Conservation (phyloP, 2,888 invertebrate species). For the Lasioglossum zephyrum region DNA sequence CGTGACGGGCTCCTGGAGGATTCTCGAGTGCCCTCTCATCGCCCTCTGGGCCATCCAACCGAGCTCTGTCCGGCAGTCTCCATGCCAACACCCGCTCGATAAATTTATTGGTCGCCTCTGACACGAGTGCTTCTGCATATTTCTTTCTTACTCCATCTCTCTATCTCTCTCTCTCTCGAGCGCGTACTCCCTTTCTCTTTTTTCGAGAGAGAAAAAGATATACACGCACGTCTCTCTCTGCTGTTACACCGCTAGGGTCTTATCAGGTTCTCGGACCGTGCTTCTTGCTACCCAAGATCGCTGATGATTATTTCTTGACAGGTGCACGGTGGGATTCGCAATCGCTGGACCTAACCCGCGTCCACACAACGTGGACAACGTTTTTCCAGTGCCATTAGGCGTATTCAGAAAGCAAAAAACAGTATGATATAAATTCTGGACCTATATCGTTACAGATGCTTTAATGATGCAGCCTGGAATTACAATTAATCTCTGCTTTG, state of each 20-base stretch:
- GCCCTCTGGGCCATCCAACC: constrained; percentile 82
- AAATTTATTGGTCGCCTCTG: constrained; percentile 84
- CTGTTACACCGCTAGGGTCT: background rate
- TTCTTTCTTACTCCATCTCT: constrained; percentile 56
- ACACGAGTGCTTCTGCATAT: constrained; percentile 73
- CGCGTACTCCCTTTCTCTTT: background rate
- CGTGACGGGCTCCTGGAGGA: constrained; percentile 83
- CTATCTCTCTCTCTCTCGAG: no score
- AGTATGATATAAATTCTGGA: no score
- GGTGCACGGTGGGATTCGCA: background rate
- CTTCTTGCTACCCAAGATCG: background rate
- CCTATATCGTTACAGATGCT: background rate
- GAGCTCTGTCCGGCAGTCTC: constrained; percentile 84
- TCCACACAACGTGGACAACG: background rate
- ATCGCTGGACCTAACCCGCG: background rate
- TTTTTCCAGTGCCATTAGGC: background rate
- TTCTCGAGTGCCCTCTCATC: constrained; percentile 83
- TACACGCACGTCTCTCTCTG: background rate
- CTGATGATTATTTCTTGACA: background rate
- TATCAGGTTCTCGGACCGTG: background rate
- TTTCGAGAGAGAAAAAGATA: background rate
- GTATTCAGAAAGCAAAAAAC: background rate
- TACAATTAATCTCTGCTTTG: background rate
- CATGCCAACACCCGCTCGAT: constrained; percentile 85
- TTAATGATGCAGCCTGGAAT: background rate